Evolutionary conservation across 53 echinoderm and acorn worm species (phyloP), one percentile per base, ranked within the genome.

Genomic region (Patiria pectinifera): DNA sequence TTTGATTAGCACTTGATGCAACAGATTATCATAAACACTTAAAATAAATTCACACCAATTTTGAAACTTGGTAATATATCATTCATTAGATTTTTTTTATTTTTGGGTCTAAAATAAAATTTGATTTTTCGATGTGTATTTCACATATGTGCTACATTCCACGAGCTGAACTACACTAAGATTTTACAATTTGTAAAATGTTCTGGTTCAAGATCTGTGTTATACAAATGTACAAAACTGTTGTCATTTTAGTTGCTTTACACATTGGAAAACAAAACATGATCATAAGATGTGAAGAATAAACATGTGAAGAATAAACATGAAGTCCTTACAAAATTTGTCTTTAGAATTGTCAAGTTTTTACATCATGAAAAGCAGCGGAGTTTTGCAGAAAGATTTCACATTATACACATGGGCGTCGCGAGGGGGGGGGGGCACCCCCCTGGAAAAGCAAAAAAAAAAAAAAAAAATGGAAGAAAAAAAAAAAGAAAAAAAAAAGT

Each of bases 31-130:
- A 35, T 35, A 70, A 70, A 13, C 60, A 15, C 66, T 66, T 66
- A 0, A 18, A 66, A 66, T 66, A 16, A 66, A 66, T 66, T 53
- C 53, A 53, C 53, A 53, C 53, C 66, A 6, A 66, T 25, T 78
- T 45, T 24, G 14, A 79, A 79, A 15, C 80, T 79, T 44, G 3
- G 21, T 46, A 15, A 48, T 79, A 79, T 23, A 18, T 79, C 47
- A 14, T 11, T 3, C 80, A 76, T 24, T 7, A 76, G 77, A 76
- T 79, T 79, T 45, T 79, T 45, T 46, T 46, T 79, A 22, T 79
- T 46, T 78, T 9, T 0, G 24, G 19, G 12, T 79, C 47, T 79
- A 79, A 79, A 79, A 79, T 79, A 79, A 79, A 79, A 79, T 79
- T 79, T 1, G 47, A 79, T 45, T 79, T 43, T 79, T 45, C n/a